Evolutionary conservation across 1,140 invertebrate genomes (phyloP), one percentile per base, ranked within the genome.

Genomic region (Chrysoperla carnea): DNA sequence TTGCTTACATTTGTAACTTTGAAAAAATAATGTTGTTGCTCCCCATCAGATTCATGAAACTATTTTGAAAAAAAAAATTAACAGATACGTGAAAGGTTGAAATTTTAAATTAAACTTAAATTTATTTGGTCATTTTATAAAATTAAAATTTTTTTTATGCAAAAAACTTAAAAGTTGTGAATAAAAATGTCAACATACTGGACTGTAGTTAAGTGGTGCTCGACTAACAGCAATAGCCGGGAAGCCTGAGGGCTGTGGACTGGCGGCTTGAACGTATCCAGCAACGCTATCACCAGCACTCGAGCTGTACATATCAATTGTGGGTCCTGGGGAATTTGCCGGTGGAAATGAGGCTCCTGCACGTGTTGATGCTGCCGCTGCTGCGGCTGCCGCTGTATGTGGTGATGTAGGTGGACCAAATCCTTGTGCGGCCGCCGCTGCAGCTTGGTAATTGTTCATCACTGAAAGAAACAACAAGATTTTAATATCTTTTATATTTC

Each of bases 371-470:
- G 63, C 61, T 73, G 64, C 55, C 73, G 63, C 54, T 68, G 67
- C 38, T 68, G 69, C 29, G 71, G 70, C 61, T 43, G 59, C 59
- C 41, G 63, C 66, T 12, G 63, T 67, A 51, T 73, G 71, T 33
- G 77, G 76, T 44, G 77, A 79, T 33, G 76, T 70, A 37, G 76
- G 76, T 44, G 76, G 76, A 48, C 76, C 84, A 52, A 79, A 84
- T 37, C 78, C 78, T 45, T 68, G 65, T 41, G 70, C 68, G 37
- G 71, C 78, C 48, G 76, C 81, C 36, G 81, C 81, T 48, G 78
- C 79, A 37, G 81, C 81, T 61, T 82, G 84, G 68, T 92, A 90
- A 72, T 90, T 92, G 73, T 90, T 92, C 81, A 93, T 89, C 68
- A 92, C 86, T 89, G 78, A 40, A 72, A 72, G 60, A 50, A 58